Conservation (phyloP, 2,797 vertebrate genomes). For the Catamblyrhynchus diadema region DNA sequence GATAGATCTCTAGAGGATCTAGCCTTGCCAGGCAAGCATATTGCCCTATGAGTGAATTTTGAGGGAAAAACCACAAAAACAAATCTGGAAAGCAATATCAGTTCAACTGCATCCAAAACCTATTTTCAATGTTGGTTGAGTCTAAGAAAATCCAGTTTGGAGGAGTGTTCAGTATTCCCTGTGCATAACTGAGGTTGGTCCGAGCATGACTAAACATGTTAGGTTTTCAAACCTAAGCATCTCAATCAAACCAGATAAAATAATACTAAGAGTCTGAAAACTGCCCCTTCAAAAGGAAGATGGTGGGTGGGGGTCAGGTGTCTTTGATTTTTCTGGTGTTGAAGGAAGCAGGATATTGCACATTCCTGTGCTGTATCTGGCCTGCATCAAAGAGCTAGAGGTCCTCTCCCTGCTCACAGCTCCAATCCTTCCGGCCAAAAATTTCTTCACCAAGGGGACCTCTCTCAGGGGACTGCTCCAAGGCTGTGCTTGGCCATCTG, state of each 20-base stretch:
- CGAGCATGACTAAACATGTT: not conserved
- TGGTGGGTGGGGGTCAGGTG: not conserved
- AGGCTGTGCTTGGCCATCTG: not conserved
- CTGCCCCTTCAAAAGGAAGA: not conserved
- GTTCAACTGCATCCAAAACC: not conserved
- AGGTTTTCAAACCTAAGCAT: not conserved
- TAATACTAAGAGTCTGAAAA: not conserved
- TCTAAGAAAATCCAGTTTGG: not conserved
- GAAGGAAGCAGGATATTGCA: too few relatives aligned
- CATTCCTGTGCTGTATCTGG: too few relatives aligned
- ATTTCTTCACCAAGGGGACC: not conserved
- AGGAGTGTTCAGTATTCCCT: not conserved
- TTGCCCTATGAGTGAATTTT: not conserved
- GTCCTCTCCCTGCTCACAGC: fast-evolving
- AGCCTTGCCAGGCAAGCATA: not conserved
- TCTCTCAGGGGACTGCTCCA: not conserved
- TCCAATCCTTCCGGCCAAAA: not conserved
- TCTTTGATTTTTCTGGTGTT: too few relatives aligned
- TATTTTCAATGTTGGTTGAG: not conserved
- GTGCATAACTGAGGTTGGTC: not conserved
- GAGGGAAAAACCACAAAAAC: fast-evolving
- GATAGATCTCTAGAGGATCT: not conserved
- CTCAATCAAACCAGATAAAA: not conserved
- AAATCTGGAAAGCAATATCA: not conserved
- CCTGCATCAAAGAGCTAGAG: not conserved